A percentile compares a stretch with the other conserved stretches of the same genome.
Evolutionary conservation across 35 echinoderm and acorn worm genomes (phyloP).

Genomic region (Lytechinus variegatus): DNA sequence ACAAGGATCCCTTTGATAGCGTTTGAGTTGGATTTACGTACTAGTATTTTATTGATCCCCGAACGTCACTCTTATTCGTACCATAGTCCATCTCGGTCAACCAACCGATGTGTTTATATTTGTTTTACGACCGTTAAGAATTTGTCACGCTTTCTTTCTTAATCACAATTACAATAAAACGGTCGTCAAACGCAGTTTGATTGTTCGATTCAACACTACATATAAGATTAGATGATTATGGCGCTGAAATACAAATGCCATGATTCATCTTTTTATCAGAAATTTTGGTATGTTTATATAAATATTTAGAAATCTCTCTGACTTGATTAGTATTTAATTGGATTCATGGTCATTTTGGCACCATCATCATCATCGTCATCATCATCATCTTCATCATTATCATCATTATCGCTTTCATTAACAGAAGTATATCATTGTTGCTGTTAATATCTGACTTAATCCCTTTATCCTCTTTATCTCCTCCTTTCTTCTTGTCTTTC

Average conservation of each 20-base stretch:
- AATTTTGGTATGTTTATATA: too few relatives aligned
- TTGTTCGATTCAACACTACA: neutral
- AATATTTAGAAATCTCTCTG: too few relatives aligned
- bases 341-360: neutral
- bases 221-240: too few relatives aligned
- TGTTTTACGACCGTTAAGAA: neutral
- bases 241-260: too few relatives aligned
- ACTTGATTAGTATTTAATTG: neutral
- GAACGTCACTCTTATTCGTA: neutral
- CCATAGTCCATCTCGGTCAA: neutral
- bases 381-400: neutral
- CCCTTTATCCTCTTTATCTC: neutral
- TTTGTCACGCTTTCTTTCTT: neutral
- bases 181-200: neutral
- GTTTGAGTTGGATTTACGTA: neutral
- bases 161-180: neutral
- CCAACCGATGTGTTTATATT: neutral
- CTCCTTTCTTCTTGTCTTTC: neutral
- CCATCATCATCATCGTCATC: neutral
- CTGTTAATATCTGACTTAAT: too few relatives aligned
- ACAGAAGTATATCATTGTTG: neutral
- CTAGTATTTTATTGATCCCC: neutral
- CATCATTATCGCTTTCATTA: neutral
- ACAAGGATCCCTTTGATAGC: too few relatives aligned
- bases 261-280: too few relatives aligned